Base-by-base conservation (phyloP, 92 coral and sea anemone species). In the Porites lobata region DNA sequence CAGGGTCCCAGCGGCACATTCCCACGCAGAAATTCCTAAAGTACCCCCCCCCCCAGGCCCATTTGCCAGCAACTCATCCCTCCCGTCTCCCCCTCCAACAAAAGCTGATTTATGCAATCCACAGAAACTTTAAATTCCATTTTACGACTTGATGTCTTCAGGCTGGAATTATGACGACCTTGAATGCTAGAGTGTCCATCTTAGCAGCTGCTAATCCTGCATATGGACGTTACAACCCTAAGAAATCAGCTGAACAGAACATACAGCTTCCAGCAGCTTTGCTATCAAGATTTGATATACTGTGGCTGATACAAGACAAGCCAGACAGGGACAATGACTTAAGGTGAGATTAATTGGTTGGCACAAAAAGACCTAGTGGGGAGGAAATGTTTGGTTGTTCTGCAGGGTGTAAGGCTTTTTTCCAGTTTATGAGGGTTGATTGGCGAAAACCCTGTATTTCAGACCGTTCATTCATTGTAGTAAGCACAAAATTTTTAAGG, bases 181-280 rank as follows among this genome's bases (percentile, higher is more conserved):
- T 98, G 80, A 98, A 98, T 94, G 99, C 99, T 1, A 88, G 99
- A 47, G 99, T 98, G 26, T 96, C 99, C 4, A 98, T 98, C 87
- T 86, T 98, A 29, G 99, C 99, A 1, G 99, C 99, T 73, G 99
- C 99, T 38, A 98, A 98, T 87, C 99, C 99, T 58, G 99, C 99
- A 3, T 98, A 92, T 82, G 99, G 99, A 29, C 98, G 99, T 6
- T 98, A 98, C 79, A 98, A 98, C 83, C 99, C 99, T 24, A 98
- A 98, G 90, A 97, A 94, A 65, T 92, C 99, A 32, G 99, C 99
- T 17, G 99, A 98, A 88, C 99, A 98, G 80, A 98, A 98, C 77
- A 98, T 98, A 63, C 99, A 98, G 90, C 92, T 98, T 10, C 99
- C 99, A 10, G 99, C 99, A 59, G 99, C 99, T 4, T 92, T 98